Evolutionary conservation across 2,113 vertebrate genomes (phyloP), one percentile per base, ranked within the genome.

Genomic region (Oryzias celebensis): DNA sequence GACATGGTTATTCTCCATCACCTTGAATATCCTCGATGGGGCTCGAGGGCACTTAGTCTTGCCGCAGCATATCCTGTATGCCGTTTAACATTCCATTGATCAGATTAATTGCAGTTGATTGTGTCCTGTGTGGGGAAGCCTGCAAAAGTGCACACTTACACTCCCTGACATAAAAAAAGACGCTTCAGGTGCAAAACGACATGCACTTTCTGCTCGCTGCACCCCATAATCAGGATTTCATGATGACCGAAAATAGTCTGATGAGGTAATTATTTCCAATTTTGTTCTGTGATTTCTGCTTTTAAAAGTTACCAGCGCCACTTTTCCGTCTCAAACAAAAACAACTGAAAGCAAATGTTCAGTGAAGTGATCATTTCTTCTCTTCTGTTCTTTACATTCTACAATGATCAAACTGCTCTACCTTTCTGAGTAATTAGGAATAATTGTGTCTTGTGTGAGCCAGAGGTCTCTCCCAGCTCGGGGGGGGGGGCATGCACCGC

Each of bases 401-500:
- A 2, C 36, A 12, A 12, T 36, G 10, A 36, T 36, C 10, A 36
- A 10, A 36, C 36, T 28, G 49, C 52, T 22, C 50, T 58, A 20
- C 41, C 24, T 81, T 82, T 61, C 60, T 63, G 55, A 65, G 85
- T 92, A 93, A 93, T 95, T 93, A 94, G 89, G 83, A 85, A 87
- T 93, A 92, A 93, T 87, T 91, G 92, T 90, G 75, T 91, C 91
- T 79, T 90, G 66, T 92, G 91, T 91, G 91, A 65, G 80, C 58
- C 69, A 68, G 56, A 62, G 80, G 51, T 84, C 73, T 71, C 77
- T 74, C 81, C 85, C 84, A 87, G 53, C 20, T 69, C 82, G 26
- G 26, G 26, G 26, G 26, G 26, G 26, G 4, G 85, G 82, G 54
- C 85, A 75, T 58, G 83, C 82, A 90, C 85, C 84, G 86, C 69